These are phyloP conservation scores for Eira barbara DNA, from an alignment of 2,113 vertebrate species.

Conservation along the genomic window DNA sequence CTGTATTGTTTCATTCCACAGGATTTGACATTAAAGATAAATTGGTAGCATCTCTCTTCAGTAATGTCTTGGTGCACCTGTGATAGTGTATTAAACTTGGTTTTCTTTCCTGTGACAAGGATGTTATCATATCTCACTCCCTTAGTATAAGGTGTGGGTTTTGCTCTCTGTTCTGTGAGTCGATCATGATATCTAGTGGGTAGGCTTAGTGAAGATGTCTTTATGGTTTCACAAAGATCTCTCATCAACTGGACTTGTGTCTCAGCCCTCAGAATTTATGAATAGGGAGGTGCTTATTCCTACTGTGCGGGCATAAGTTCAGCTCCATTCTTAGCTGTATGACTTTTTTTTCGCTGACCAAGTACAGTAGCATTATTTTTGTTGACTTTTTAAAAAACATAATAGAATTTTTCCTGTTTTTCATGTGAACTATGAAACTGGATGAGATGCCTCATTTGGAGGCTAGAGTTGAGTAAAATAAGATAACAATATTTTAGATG, in stretches of 20 bases:
- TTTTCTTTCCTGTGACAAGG: not conserved
- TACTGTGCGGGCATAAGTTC: not conserved
- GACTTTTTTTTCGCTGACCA: not conserved
- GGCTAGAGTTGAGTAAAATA: conserved; percentile 14
- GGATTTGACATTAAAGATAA: not conserved
- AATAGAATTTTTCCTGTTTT: not conserved
- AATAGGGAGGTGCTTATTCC: not conserved
- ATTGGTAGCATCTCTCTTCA: not conserved
- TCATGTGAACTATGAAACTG: not conserved
- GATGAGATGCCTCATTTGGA: not conserved
- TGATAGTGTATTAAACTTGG: not conserved
- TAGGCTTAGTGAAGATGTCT: not conserved
- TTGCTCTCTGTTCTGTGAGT: not conserved
- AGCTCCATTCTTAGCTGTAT: not conserved
- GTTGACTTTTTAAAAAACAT: not conserved
- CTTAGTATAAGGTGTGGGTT: not conserved
- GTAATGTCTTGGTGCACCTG: not conserved
- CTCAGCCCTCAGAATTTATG: not conserved
- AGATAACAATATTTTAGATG: not conserved
- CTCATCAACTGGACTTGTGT: not conserved
- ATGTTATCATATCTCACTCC: not conserved
- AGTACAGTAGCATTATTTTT: not conserved
- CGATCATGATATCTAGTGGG: not conserved
- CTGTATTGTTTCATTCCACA: not conserved
- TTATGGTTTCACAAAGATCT: not conserved